phyloP scores from a whole-genome alignment of 2,888 invertebrate genomes.

The Drosophila limbata region DNA sequence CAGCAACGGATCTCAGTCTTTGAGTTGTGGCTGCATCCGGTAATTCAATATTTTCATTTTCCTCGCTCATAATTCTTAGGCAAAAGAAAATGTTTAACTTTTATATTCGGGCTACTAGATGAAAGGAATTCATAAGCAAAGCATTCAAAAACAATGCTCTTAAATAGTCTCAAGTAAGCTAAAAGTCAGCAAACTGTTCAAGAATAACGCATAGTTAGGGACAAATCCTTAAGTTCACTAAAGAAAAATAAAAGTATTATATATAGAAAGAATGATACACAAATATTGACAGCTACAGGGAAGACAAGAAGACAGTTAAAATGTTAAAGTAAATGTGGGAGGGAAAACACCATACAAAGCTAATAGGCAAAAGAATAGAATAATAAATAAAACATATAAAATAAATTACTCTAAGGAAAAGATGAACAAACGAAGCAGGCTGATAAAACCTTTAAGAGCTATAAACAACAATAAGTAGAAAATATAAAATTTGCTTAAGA shows the following conservation, averaged over 20 bases:
- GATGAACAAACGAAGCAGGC: background rate
- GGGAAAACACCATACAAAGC: background rate
- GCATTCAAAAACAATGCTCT: background rate
- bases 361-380: background rate
- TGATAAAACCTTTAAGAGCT: background rate
- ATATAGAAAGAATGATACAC: background rate
- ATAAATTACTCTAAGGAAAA: background rate
- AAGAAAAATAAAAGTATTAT: background rate
- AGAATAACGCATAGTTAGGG: background rate
- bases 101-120: background rate
- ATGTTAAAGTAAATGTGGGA: background rate
- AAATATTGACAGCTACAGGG: background rate
- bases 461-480: background rate
- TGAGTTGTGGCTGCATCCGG: background rate
- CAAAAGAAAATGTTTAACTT: background rate
- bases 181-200: background rate
- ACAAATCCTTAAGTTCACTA: background rate
- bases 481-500: background rate
- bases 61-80: slow-evolving; percentile 12
- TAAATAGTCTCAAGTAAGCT: too few species aligned
- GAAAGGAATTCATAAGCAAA: background rate
- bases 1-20: slow-evolving; percentile 12
- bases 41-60: background rate
- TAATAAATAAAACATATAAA: background rate
- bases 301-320: background rate